Evolutionary conservation across 2,888 invertebrate genomes (phyloP), one percentile per base, ranked within the genome.

Genomic region (Augochlorella aurata): DNA sequence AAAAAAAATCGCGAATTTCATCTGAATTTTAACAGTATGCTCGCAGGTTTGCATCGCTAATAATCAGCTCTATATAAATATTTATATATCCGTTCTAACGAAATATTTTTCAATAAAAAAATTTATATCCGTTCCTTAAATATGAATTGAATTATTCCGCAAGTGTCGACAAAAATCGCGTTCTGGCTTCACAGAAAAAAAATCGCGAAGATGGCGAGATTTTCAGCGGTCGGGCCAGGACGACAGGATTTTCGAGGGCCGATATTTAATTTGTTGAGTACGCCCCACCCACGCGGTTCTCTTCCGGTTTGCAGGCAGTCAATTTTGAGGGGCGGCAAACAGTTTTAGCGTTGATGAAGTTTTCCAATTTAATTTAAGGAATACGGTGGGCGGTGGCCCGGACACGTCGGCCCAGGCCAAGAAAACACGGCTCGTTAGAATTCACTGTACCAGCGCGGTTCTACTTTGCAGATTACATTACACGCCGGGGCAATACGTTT

Each of bases 351-450:
- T 52, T 70, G 76, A 76, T 76, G 63, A 76, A 76, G 61, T 70
- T 70, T 70, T 49, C 70, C 63, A 76, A 70, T 76, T 76, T 76
- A 70, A 76, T 76, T 76, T 70, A 76, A 70, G 61, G 29, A 63
- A 74, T 44, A 54, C 63, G 12, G 14, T 12, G 38, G 24, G 44
- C 63, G 52, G 18, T 44, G 29, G 38, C 38, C 38, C 38, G 38
- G 38, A 38, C 38, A 38, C 38, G 38, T 38, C 38, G 38, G 38
- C 38, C 38, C 38, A 38, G 45, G 18, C 21, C 45, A 79, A 44
- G 45, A 54, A 70, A 65, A 70, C 52, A 54, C 49, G 38, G 54
- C 21, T 69, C 16, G 47, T 49, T 68, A 63, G 47, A 79, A 54
- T 77, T 61, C 63, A 38, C 77, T 29, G 45, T 49, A 50, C 16